Evolutionary conservation across 2,113 vertebrate genomes (phyloP), one percentile per base, ranked within the genome.

Genomic region (Takifugu bimaculatus): DNA sequence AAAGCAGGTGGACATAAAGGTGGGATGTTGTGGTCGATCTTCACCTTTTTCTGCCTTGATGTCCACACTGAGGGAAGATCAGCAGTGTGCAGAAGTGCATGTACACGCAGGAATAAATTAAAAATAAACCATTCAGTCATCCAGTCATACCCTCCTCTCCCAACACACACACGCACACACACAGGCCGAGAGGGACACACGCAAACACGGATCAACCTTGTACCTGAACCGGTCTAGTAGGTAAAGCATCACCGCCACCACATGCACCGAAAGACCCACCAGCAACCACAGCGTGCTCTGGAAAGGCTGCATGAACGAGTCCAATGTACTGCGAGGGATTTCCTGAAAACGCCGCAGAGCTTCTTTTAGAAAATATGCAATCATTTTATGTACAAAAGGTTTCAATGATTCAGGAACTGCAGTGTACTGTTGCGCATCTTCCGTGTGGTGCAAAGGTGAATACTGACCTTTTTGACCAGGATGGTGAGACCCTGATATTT

Each of bases 191-290:
- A 15, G 26, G 35, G 50, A 58, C 61, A 51, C 59, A 64, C 26
- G 68, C 57, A 78, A 60, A 81, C 53, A 65, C 59, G 66, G 54
- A 50, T 67, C 64, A 70, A 75, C 57, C 73, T 83, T 86, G 84
- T 92, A 99, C 96, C 96, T 98, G 94, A 99, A 99, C 63, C 97
- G 92, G 84, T 99, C 97, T 84, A 99, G 87, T 80, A 99, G 93
- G 86, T 99, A 99, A 57, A 99, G 85, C 97, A 99, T 99, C 85
- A 99, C 97, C n/a, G 97, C 96, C 90, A 99, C 97, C 88, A 99
- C 97, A 11, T 99, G 97, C 68, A 99, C 97, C 0, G 96, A 99
- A 13, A 99, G 92, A 72, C 97, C 97, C 87, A 99, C 96, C 86
- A 99, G 85, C 77, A 99, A 88, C 96, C 97, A 99, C 51, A 99